phyloP scores from a whole-genome alignment of 2,113 vertebrate species.

The Pantherophis guttatus region DNA sequence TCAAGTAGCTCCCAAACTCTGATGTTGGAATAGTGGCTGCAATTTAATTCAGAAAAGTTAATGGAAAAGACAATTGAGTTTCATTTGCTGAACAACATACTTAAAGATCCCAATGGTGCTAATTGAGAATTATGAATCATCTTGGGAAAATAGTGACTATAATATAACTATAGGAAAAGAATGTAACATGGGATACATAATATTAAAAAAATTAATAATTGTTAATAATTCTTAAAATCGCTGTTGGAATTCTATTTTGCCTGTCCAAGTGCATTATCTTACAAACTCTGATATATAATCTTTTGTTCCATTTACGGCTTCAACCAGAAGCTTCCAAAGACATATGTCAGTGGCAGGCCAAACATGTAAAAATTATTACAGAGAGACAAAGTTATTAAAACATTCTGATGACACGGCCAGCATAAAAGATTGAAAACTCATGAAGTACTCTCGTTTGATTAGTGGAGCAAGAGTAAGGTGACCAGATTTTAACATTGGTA shows the following conservation, averaged over 20 bases:
- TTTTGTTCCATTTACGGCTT: not conserved
- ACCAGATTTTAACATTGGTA: no score
- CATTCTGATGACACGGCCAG: not conserved
- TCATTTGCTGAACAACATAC: not conserved
- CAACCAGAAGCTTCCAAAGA: not conserved
- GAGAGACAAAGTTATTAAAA: not conserved
- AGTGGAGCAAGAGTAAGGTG: not conserved
- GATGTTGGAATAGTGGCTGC: not conserved
- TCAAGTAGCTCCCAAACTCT: not conserved
- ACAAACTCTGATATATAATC: not conserved
- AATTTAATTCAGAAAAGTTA: not conserved
- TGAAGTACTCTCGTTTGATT: not conserved
- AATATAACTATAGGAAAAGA: not conserved
- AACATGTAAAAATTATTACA: not conserved
- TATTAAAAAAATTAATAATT: not conserved
- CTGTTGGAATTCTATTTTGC: not conserved
- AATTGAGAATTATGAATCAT: not conserved
- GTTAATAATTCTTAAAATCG: not conserved
- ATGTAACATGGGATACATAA: not conserved
- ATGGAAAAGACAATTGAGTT: not conserved
- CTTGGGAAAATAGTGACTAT: not conserved
- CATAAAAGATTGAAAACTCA: not conserved
- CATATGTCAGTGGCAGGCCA: not conserved
- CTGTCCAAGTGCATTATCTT: not conserved
- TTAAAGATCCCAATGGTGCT: not conserved